Evolutionary conservation across 2,797 vertebrate genomes (phyloP).

Genomic region (Okamejei kenojei): DNA sequence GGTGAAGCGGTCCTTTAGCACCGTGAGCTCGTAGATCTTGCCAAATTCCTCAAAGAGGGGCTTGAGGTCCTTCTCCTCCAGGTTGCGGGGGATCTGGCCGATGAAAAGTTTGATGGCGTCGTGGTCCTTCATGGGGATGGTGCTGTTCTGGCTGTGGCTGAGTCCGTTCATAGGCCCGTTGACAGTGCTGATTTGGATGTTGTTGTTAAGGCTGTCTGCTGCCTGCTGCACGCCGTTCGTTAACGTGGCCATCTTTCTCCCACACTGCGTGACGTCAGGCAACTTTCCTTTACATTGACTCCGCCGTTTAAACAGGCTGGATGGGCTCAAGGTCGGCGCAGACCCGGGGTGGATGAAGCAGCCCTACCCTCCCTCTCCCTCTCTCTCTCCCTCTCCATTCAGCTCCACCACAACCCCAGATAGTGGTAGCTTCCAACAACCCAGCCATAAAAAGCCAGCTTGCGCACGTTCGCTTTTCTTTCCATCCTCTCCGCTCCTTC

Average conservation of each 20-base stretch:
- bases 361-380: background rate
- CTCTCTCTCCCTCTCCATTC: constrained; percentile 56
- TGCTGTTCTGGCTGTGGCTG: constrained; percentile 94
- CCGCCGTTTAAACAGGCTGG: constrained; percentile 28
- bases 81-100: constrained; percentile 97
- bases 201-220: constrained; percentile 48
- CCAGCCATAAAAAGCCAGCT: constrained; percentile 43
- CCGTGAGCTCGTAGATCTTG: constrained; percentile 98
- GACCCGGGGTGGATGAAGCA: background rate
- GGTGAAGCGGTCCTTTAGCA: constrained; percentile 98
- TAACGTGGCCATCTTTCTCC: constrained; percentile 94
- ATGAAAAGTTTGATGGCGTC: constrained; percentile 99
- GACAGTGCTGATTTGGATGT: constrained; percentile 82
- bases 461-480: constrained; percentile 40
- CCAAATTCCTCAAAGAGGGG: constrained; percentile 99
- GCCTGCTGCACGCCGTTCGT: constrained; percentile 73
- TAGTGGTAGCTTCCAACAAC: constrained; percentile 52
- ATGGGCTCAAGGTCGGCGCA: constrained; percentile 24
- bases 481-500: constrained; percentile 45
- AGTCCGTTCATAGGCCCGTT: constrained; percentile 98
- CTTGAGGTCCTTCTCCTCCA: constrained; percentile 98
- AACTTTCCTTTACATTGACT: constrained; percentile 33
- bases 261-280: constrained; percentile 40
- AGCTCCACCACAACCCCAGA: constrained; percentile 39
- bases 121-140: constrained; percentile 99